phyloP scores from a whole-genome alignment of 2,113 vertebrate species.

The Silurus meridionalis region DNA sequence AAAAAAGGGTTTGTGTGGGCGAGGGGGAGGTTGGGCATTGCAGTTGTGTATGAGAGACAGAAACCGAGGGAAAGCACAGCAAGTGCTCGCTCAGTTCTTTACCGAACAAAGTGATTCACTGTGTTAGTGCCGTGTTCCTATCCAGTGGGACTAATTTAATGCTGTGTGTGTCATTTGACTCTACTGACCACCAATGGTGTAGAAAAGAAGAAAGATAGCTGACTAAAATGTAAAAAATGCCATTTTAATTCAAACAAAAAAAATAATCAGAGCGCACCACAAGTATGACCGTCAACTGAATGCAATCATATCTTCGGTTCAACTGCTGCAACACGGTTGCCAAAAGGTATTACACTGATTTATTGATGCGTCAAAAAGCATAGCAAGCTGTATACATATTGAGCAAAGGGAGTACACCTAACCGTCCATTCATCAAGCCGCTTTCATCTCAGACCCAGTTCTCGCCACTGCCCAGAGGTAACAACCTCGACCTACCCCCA shows the following conservation, averaged over 20 bases:
- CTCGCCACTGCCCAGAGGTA: slow-evolving; percentile 21
- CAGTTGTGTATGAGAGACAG: slow-evolving; percentile 7
- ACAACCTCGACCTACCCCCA: not conserved
- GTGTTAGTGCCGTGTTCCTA: slow-evolving; percentile 12
- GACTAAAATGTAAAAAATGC: not conserved
- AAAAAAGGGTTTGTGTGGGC: slow-evolving; percentile 49
- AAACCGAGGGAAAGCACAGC: slow-evolving; percentile 32
- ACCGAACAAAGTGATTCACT: slow-evolving; percentile 24
- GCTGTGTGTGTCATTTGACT: not conserved
- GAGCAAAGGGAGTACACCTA: slow-evolving; percentile 13
- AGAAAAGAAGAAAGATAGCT: not conserved
- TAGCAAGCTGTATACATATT: not conserved
- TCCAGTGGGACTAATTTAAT: slow-evolving; percentile 16
- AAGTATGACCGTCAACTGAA: not conserved
- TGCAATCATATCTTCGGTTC: not conserved
- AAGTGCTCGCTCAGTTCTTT: slow-evolving; percentile 16
- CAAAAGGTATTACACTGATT: not conserved
- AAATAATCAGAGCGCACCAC: not conserved
- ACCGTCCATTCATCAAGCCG: slow-evolving; percentile 28
- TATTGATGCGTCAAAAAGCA: not conserved
- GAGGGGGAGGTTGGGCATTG: not conserved
- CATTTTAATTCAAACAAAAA: not conserved
- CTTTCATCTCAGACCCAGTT: slow-evolving; percentile 14
- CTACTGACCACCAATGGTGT: not conserved
- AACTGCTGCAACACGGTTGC: not conserved